phyloP scores from a whole-genome alignment of 2,113 vertebrate genomes.

The Colaptes auratus region DNA sequence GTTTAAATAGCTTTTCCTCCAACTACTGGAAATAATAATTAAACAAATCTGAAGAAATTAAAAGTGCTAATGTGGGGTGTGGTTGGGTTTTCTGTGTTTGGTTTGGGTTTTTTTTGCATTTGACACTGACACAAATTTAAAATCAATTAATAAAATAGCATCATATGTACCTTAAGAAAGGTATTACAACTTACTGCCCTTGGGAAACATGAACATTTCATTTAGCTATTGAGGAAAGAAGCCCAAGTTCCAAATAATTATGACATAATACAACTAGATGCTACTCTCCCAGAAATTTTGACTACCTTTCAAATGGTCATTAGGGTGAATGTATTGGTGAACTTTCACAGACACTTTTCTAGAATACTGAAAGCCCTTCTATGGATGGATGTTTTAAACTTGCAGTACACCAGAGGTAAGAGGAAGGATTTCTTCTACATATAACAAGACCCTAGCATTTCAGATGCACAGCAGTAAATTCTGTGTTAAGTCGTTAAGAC shows the following conservation, averaged over 20 bases:
- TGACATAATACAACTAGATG: not conserved
- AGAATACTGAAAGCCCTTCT: not conserved
- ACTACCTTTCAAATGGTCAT: not conserved
- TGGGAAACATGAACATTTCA: not conserved
- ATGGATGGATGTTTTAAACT: not conserved
- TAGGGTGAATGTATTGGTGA: not conserved
- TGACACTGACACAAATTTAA: not conserved
- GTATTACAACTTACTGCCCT: not conserved
- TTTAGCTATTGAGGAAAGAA: not conserved
- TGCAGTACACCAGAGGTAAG: not conserved
- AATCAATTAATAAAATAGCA: not conserved
- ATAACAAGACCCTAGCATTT: not conserved
- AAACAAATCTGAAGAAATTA: constrained; percentile 3
- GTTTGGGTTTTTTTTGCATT: not conserved
- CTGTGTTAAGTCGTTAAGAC: not conserved
- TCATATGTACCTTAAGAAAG: not conserved
- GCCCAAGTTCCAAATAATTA: not conserved
- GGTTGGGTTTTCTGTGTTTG: not conserved
- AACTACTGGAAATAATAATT: not conserved
- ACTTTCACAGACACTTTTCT: not conserved
- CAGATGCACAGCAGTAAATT: not conserved
- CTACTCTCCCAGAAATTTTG: not conserved
- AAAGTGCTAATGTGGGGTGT: not conserved
- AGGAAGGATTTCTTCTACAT: not conserved
- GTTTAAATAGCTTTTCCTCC: not conserved